These are phyloP conservation scores for Alentia gelatinosa DNA, from an alignment of 2,888 invertebrate genomes.

Conservation along the genomic window DNA sequence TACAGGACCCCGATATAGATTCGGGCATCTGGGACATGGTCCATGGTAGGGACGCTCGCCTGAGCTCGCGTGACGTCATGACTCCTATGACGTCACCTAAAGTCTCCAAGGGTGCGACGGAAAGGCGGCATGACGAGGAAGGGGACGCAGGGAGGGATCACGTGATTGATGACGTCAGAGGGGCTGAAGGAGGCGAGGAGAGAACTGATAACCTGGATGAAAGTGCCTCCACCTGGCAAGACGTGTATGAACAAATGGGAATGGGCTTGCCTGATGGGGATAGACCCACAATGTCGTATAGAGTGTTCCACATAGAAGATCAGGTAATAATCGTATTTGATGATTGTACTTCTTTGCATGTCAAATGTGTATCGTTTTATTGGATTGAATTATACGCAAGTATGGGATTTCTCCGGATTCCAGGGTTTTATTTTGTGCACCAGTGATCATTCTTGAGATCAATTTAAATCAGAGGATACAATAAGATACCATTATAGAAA, in stretches of 20 bases:
- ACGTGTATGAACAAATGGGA: constrained; percentile 41
- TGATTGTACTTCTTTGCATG: neutral
- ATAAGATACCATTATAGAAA: no score
- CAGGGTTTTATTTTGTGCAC: no score
- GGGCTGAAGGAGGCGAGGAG: neutral
- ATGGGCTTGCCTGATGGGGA: neutral
- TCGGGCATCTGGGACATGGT: constrained; percentile 59
- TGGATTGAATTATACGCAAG: no score
- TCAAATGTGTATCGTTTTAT: no score
- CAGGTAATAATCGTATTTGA: neutral
- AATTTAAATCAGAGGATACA: no score
- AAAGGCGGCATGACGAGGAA: neutral
- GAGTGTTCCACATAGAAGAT: constrained; percentile 38
- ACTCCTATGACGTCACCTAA: neutral
- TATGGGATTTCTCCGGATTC: no score
- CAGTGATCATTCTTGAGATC: no score
- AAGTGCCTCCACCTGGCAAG: constrained; percentile 8
- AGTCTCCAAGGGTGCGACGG: neutral
- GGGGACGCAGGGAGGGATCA: neutral
- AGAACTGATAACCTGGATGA: neutral
- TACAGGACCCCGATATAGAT: constrained; percentile 50
- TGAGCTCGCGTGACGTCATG: constrained; percentile 21
- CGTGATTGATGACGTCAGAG: neutral
- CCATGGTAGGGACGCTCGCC: constrained; percentile 16
- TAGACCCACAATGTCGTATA: constrained; percentile 12